These are phyloP conservation scores for Mormyrus proboscirostris DNA, from an alignment of 2,797 vertebrate species.

Conservation along the genomic window DNA sequence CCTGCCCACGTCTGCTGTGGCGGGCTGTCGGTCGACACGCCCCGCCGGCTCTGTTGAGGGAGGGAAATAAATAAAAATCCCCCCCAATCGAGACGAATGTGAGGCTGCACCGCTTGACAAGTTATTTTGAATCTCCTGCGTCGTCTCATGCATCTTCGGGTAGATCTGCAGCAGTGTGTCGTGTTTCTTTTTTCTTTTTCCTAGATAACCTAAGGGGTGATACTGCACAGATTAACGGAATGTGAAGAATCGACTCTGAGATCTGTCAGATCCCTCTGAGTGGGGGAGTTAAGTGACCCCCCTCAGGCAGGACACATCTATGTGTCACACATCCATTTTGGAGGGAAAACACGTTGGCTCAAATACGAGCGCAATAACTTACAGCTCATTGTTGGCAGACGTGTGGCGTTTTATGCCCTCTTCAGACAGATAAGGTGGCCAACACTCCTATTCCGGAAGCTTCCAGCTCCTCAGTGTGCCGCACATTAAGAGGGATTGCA, in stretches of 20 bases:
- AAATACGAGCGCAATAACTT: background rate
- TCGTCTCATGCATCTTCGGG: background rate
- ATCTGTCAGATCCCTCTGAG: slow-evolving; percentile 2
- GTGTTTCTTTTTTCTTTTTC: background rate
- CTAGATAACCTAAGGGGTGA: background rate
- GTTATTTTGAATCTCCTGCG: background rate
- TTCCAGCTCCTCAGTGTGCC: background rate
- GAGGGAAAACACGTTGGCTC: slow-evolving; percentile 1
- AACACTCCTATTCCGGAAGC: background rate
- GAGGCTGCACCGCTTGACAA: background rate
- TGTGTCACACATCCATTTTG: background rate
- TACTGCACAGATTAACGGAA: background rate
- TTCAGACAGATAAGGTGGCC: background rate
- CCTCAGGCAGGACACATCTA: background rate
- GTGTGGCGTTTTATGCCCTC: background rate
- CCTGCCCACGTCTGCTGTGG: background rate
- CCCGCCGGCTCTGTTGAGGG: background rate
- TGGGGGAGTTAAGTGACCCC: background rate
- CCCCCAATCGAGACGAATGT: background rate
- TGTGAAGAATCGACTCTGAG: background rate
- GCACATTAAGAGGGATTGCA: background rate
- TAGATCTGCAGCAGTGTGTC: background rate
- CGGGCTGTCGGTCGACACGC: background rate
- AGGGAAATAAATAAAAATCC: background rate
- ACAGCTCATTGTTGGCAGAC: background rate